phyloP scores from a whole-genome alignment of 2,113 vertebrate genomes.

The Geothlypis trichas region DNA sequence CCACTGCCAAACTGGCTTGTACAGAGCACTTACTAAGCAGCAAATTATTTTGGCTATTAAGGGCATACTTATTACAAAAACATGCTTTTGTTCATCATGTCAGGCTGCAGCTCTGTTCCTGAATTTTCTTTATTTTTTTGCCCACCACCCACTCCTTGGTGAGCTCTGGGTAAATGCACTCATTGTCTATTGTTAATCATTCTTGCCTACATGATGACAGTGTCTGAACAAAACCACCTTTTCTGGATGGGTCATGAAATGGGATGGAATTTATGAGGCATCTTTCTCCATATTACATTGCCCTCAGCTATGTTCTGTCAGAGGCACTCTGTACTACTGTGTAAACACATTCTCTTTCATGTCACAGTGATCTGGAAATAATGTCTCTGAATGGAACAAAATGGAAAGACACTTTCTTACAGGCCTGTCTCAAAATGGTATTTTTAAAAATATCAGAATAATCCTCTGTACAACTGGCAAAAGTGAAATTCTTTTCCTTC shows the following conservation, averaged over 20 bases:
- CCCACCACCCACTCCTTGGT: not conserved
- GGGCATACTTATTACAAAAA: not conserved
- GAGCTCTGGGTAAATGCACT: not conserved
- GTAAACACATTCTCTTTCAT: slow-evolving; percentile 41
- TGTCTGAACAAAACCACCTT: slow-evolving; percentile 1
- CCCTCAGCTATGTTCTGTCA: slow-evolving; percentile 40
- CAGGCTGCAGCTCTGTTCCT: not conserved
- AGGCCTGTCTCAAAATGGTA: not conserved
- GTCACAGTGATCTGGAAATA: slow-evolving; percentile 36
- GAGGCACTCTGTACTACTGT: not conserved
- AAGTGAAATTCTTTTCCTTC: not conserved
- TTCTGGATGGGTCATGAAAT: not conserved
- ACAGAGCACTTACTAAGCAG: not conserved
- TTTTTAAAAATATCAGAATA: not conserved
- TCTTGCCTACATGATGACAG: not conserved
- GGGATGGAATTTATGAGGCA: slow-evolving; percentile 30
- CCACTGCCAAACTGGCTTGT: not conserved
- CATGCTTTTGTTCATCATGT: not conserved
- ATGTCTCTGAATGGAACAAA: not conserved
- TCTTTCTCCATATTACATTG: slow-evolving; percentile 36
- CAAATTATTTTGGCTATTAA: not conserved
- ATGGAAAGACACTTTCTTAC: not conserved
- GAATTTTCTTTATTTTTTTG: not conserved
- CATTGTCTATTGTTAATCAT: not conserved
- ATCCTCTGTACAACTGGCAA: not conserved